These are phyloP conservation scores for Proales similis DNA, from an alignment of 1,140 invertebrate species.

Conservation along the genomic window DNA sequence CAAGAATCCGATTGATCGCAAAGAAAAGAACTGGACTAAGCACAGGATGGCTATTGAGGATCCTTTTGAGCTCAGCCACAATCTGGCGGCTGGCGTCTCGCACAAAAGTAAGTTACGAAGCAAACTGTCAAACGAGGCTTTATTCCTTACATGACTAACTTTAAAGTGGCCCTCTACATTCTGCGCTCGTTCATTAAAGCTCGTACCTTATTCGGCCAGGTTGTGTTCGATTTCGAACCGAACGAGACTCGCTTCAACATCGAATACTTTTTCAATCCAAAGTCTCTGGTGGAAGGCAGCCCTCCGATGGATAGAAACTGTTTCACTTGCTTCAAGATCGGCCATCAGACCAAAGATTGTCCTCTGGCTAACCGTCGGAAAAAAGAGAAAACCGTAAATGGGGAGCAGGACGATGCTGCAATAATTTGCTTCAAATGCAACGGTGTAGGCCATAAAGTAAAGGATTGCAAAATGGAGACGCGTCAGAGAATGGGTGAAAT, in stretches of 20 bases:
- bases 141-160: not conserved
- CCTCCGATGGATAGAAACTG: conserved; percentile 59
- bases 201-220: conserved; percentile 6
- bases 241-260: conserved; percentile 10
- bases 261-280: conserved; percentile 54
- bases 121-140: not conserved
- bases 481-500: not conserved
- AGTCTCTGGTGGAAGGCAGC: conserved; percentile 51
- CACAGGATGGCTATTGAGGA: conserved; percentile 60
- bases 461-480: conserved; percentile 25
- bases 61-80: conserved; percentile 60
- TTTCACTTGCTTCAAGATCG: conserved; percentile 58
- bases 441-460: conserved; percentile 17
- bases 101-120: conserved; percentile 56
- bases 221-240: conserved; percentile 14
- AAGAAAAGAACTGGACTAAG: conserved; percentile 60
- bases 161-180: conserved; percentile 28
- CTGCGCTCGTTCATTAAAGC: conserved; percentile 33
- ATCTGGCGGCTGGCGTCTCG: conserved; percentile 58
- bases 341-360: conserved; percentile 60
- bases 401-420: not conserved
- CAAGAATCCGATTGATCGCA: conserved; percentile 51
- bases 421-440: conserved; percentile 12
- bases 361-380: conserved; percentile 43
- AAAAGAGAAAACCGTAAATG: conserved; percentile 40